Evolutionary conservation across 2,113 vertebrate species (phyloP), one percentile per base, ranked within the genome.

Genomic region (Poeciliopsis prolifica): DNA sequence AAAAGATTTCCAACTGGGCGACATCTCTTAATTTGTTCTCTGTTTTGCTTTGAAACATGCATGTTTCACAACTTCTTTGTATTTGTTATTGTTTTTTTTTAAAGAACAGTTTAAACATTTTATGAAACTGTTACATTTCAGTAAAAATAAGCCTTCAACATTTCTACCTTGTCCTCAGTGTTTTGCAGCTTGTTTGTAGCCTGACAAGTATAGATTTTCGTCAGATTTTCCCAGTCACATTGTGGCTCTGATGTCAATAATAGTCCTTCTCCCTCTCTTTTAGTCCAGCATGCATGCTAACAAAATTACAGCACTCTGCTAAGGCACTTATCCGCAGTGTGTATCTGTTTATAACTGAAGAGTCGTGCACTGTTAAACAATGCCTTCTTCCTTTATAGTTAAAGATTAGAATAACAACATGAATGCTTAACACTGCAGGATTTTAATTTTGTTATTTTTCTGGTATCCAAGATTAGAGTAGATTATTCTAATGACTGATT

Each of bases 401-500:
- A 82, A 74, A 1, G 8, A 15, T 72, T 3, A 44, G 69, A 60
- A 66, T 64, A 77, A 74, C 37, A 71, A 70, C 44, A 48, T 48
- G 44, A n/a, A 12, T 35, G 4, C 14, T 40, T 74, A 22, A 70
- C 66, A 65, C 80, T 66, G 70, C 10, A 51, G 77, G 66, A 61
- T 54, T 22, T 35, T 70, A 70, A 42, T 68, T 22, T 48, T 28
- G 12, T 5, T 68, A 5, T 7, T 15, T 65, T 72, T 87, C 33
- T 78, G 35, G 24, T 58, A 58, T 4, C 0, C 0, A 35, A 72
- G 75, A 86, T 87, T 81, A 84, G 33, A 66, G 15, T 64, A 22
- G 73, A 74, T 76, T 88, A 86, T 88, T 87, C 79, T 81, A 63
- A 67, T 64, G 40, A 70, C 24, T 35, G 68, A 82, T 83, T 78